phyloP scores from a whole-genome alignment of 2,888 invertebrate species.

The Papilio elwesi region DNA sequence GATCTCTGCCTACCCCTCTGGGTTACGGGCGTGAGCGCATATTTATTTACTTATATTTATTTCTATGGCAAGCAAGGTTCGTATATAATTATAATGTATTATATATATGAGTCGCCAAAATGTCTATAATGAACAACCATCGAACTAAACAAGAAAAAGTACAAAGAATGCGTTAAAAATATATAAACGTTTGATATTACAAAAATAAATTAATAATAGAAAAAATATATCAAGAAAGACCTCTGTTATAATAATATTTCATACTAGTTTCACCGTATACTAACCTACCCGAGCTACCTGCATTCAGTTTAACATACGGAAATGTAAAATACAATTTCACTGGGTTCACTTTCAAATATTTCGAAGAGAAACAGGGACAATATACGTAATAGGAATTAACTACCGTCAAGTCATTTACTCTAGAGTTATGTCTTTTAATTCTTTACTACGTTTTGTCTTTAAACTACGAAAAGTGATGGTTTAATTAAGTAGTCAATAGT shows the following conservation, averaged over 20 bases:
- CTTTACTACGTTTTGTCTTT: not conserved
- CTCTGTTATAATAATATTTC: no score
- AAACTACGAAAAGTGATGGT: no score
- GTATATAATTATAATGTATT: not conserved
- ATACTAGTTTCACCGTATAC: no score
- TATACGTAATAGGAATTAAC: no score
- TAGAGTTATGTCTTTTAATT: not conserved
- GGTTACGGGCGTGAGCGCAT: no score
- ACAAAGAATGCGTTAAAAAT: no score
- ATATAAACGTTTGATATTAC: no score
- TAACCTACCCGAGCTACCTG: no score
- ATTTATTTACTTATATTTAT: not conserved
- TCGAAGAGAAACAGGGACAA: not conserved
- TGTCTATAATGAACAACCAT: not conserved
- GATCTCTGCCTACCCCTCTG: no score
- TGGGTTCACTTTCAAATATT: constrained; percentile 24
- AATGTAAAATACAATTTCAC: constrained; percentile 4
- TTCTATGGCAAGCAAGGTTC: not conserved
- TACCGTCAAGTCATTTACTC: constrained; percentile 5
- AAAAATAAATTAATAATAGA: no score
- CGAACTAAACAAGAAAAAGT: not conserved
- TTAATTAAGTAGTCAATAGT: no score
- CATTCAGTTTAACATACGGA: not conserved
- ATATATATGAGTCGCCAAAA: not conserved
- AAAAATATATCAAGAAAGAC: no score